A percentile compares a stretch with the other conserved stretches of the same genome.
phyloP scores from a whole-genome alignment of 2,888 invertebrate species.

The Micoletzkya japonica region DNA sequence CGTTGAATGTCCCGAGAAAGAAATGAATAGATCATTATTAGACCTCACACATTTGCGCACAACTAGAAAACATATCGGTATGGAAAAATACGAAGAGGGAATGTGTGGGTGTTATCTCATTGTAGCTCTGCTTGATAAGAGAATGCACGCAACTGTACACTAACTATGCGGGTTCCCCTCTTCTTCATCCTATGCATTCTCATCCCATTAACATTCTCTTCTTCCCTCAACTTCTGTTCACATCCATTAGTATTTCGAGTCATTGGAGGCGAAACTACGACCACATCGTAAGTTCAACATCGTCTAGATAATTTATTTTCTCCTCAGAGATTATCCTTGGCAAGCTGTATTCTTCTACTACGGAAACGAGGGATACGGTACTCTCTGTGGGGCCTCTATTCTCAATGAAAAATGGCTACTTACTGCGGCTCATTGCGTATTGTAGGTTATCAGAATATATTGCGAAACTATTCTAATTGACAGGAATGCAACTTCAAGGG shows the following conservation, averaged over 20 bases:
- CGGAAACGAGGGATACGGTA: conserved; percentile 17
- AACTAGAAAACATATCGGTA: too few species aligned
- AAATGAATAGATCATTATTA: too few species aligned
- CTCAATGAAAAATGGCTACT: conserved; percentile 25
- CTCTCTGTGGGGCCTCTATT: conserved; percentile 25
- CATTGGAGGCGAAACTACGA: conserved; percentile 19
- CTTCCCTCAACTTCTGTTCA: conserved; percentile 25
- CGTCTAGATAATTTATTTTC: neutral
- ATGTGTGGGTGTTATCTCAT: too few species aligned
- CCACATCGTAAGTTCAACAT: conserved; percentile 14
- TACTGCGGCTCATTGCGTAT: conserved; percentile 22
- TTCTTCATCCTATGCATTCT: conserved; percentile 1
- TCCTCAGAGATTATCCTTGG: conserved; percentile 22
- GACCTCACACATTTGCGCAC: too few species aligned
- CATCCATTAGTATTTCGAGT: conserved; percentile 14
- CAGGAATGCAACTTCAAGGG: conserved; percentile 9
- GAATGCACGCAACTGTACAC: too few species aligned
- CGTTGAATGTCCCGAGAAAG: too few species aligned
- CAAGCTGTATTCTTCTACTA: conserved; percentile 28
- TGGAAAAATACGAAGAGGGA: too few species aligned
- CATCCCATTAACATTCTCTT: neutral
- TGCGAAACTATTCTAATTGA: neutral
- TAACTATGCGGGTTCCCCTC: too few species aligned
- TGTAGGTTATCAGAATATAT: conserved; percentile 6
- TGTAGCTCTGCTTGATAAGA: too few species aligned